Percentiles rank a stretch among this genome's conserved stretches.
Evolutionary conservation across 2,113 vertebrate species (phyloP).

Genomic region (Saimiri boliviensis): DNA sequence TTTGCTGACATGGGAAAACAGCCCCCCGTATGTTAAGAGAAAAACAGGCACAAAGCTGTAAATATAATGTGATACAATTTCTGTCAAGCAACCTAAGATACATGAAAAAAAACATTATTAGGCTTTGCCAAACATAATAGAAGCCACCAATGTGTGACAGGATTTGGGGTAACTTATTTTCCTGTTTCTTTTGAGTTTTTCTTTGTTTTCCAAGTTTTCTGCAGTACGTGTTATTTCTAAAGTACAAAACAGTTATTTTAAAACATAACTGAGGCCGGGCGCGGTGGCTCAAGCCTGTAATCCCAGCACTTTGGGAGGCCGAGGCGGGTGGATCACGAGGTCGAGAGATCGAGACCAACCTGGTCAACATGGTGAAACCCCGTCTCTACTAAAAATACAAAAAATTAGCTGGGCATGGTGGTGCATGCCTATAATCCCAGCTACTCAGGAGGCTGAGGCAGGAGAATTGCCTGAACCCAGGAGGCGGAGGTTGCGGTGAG

Average conservation of each 20-base stretch:
- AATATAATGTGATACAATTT: neutral
- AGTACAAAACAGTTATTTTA: conserved; percentile 7
- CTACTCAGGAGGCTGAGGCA: no score
- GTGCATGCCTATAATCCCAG: no score
- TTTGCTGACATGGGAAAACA: neutral
- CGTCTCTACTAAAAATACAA: no score
- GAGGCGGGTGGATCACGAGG: no score
- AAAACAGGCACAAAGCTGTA: neutral
- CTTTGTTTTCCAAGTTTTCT: conserved; percentile 52
- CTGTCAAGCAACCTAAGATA: neutral
- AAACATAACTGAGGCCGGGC: neutral
- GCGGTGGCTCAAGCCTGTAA: no score
- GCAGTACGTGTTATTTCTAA: neutral
- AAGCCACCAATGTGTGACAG: neutral
- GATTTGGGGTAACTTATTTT: conserved; percentile 23
- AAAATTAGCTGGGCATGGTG: no score
- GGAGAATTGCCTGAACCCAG: no score
- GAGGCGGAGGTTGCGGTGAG: no score
- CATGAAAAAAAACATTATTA: neutral
- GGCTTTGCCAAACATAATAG: neutral
- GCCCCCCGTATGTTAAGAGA: neutral
- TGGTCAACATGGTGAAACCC: no score
- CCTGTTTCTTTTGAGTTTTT: conserved; percentile 13
- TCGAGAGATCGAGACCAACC: no score
- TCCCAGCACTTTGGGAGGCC: no score